Base-by-base conservation (phyloP, 2,888 invertebrate genomes). In the Steinernema hermaphroditum region DNA sequence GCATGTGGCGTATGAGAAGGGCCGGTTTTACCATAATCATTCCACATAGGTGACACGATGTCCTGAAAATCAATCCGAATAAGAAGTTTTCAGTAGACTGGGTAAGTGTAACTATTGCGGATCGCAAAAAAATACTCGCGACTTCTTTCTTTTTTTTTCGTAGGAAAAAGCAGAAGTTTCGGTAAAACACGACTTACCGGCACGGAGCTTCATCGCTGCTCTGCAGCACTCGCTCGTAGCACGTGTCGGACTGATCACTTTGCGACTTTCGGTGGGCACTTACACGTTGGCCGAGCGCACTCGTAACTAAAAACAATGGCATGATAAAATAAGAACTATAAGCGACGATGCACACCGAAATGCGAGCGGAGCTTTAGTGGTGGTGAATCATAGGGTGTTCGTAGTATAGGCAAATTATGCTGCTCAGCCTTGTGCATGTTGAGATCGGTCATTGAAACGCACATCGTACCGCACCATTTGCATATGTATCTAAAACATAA, bases 1-100 rank as follows among this genome's bases (percentile, higher is more conserved):
- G 76, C 84, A 85, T 84, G 75, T 85, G 85, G 12, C 82, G 77
- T 41, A 85, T 76, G 12, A 85, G 74, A 9, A 83, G 77, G 9
- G 80, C 77, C 4, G 85, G 85, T 12, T 81, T 74, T 29, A 80
- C 78, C 68, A 84, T 75, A 9, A 77, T 74, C 71, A 84, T 70
- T 0, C 81, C 80, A 74, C 85, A 85, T 14, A 81, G 74, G n/a
- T 79, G 79, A 71, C 85, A 85, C 22, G 72, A 72, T 1, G 82
- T 76, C 54, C 81, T 80, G 72, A 73, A 77, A 74, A 14, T 29
- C 16, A 41, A 50, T 9, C 62, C 34, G 6, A 4, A 37, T 37
- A 4, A 37, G 12, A 37, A 37, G 37, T 37, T 4, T 24, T 50
- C 62, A 16, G 22, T 27, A n/a, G n/a, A n/a, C n/a, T n/a, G n/a